Conservation (phyloP, 2,113 vertebrate genomes). For the Cephalophus harveyi region DNA sequence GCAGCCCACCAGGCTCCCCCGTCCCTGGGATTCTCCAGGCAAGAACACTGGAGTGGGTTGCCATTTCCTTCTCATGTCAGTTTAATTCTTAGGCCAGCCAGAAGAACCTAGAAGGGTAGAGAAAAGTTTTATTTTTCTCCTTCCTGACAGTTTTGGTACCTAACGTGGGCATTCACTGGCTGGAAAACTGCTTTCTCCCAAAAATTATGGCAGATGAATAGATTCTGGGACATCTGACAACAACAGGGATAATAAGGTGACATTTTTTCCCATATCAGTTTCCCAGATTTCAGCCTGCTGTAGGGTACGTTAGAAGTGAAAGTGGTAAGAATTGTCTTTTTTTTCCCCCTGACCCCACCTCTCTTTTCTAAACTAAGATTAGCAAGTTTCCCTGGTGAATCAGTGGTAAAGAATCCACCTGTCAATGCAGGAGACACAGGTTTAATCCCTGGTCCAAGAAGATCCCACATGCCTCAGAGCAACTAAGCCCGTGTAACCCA, state of each 20-base stretch:
- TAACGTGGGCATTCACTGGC: not conserved
- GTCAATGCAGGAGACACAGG: not conserved
- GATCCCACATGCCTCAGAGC: not conserved
- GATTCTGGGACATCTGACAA: not conserved
- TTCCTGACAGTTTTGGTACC: not conserved
- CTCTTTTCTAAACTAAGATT: not conserved
- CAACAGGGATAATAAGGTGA: not conserved
- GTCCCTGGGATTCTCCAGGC: no score
- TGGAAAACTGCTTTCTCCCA: not conserved
- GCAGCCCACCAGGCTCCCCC: no score
- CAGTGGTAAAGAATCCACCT: not conserved
- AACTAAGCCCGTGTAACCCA: not conserved
- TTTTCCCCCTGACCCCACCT: fast-evolving
- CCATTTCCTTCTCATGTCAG: not conserved
- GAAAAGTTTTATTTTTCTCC: not conserved
- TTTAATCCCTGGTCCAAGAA: not conserved
- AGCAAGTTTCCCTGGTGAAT: not conserved
- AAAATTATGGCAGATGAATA: not conserved
- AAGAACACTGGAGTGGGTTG: no score
- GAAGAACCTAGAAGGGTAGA: not conserved
- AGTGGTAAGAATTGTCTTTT: not conserved
- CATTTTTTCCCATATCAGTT: not conserved
- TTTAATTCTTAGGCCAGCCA: not conserved
- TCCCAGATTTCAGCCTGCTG: not conserved
- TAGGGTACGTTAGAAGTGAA: not conserved